Evolutionary conservation across 92 coral and sea anemone species (phyloP).

Genomic region (Palythoa caribaeorum): DNA sequence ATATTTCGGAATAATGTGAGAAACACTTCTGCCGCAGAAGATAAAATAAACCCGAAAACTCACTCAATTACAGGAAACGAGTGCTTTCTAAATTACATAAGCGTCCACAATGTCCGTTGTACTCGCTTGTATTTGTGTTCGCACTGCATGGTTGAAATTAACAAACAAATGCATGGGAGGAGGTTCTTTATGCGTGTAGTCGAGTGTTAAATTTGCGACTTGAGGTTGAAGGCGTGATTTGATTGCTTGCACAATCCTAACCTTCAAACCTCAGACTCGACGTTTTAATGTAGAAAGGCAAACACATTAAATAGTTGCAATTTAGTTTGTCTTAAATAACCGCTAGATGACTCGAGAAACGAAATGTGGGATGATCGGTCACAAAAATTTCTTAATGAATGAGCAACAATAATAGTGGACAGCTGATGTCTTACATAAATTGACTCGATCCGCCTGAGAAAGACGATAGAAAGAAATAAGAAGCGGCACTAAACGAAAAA

Average conservation of each 20-base stretch:
- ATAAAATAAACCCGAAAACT: background rate
- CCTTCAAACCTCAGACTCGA: background rate
- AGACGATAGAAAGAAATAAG: background rate
- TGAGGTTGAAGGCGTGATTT: background rate
- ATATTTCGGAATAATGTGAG: background rate
- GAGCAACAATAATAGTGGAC: background rate
- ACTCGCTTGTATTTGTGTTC: background rate
- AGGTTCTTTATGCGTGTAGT: background rate
- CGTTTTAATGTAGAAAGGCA: background rate
- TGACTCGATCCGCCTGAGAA: background rate
- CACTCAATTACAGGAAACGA: background rate
- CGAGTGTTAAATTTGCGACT: background rate
- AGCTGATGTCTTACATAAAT: constrained; percentile 26
- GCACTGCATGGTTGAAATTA: background rate
- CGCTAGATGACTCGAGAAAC: constrained; percentile 2
- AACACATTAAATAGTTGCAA: background rate
- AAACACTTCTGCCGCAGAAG: background rate
- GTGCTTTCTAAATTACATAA: background rate
- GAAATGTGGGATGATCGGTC: background rate
- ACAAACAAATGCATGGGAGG: background rate
- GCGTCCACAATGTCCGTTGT: background rate
- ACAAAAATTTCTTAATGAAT: background rate
- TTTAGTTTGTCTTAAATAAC: background rate
- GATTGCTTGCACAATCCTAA: background rate
- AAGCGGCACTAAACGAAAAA: background rate